Evolutionary conservation across 2,113 vertebrate species (phyloP).

Genomic region (Psettodes erumei): DNA sequence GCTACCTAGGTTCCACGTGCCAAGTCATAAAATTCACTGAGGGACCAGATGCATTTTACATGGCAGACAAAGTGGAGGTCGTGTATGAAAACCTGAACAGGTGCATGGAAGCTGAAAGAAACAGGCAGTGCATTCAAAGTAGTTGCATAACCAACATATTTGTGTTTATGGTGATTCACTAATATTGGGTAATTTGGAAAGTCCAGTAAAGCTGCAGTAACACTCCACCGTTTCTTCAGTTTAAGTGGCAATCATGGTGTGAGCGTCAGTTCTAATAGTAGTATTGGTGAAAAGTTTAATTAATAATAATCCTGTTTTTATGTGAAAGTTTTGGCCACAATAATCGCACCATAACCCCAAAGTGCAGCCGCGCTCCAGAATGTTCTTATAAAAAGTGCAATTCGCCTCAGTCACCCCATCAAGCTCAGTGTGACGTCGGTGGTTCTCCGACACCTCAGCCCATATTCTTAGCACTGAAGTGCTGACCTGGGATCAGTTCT

Average conservation of each 20-base stretch:
- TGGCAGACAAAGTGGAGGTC: not conserved
- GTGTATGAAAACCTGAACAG: not conserved
- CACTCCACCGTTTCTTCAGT: too few species aligned
- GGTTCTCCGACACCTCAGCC: not conserved
- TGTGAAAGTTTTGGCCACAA: not conserved
- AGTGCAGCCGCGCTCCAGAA: not conserved
- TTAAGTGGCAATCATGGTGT: too few species aligned
- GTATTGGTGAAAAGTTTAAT: not conserved
- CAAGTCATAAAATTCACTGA: not conserved
- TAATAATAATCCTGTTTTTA: not conserved
- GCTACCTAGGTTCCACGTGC: not conserved
- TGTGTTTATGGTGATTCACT: not conserved
- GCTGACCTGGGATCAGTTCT: slow-evolving; percentile 57
- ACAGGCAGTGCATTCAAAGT: not conserved
- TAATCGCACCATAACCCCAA: not conserved
- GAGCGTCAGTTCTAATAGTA: not conserved
- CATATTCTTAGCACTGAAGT: not conserved
- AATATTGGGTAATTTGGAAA: not conserved
- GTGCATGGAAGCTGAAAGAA: not conserved
- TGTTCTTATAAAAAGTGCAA: not conserved
- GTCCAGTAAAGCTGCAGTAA: not conserved
- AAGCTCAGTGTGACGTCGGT: slow-evolving; percentile 4
- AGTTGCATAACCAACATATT: not conserved
- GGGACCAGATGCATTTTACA: not conserved
- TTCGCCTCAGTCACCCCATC: slow-evolving; percentile 32